Percentiles rank a stretch among this genome's conserved stretches.
These are phyloP conservation scores for Pyrgus malvae DNA, from an alignment of 2,888 invertebrate genomes.

Conservation along the genomic window DNA sequence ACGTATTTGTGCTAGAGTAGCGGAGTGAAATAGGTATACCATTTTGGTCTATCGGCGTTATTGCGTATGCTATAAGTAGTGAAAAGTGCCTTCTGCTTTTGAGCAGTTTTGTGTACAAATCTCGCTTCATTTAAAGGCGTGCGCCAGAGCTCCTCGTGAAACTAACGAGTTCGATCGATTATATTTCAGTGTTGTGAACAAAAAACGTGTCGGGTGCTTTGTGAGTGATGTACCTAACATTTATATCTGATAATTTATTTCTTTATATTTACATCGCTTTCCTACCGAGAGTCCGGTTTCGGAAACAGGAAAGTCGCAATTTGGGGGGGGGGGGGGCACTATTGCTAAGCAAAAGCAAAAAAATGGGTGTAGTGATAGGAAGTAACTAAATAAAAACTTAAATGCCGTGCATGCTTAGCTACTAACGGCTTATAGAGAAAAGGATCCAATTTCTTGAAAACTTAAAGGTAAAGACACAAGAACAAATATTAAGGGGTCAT, in stretches of 20 bases:
- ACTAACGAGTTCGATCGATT: slow-evolving; percentile 37
- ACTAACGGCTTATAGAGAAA: too few species aligned
- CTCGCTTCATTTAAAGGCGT: slow-evolving; percentile 65
- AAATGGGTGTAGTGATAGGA: slow-evolving; percentile 35
- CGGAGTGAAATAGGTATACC: slow-evolving; percentile 54
- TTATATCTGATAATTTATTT: slow-evolving; percentile 78
- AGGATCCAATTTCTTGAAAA: too few species aligned
- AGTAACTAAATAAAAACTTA: background rate
- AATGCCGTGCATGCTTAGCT: slow-evolving; percentile 4
- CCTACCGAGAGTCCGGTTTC: slow-evolving; percentile 76
- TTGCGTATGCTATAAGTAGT: slow-evolving; percentile 65
- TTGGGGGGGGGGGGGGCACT: slow-evolving; percentile 60
- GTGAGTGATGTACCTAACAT: slow-evolving; percentile 79
- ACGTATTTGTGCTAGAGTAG: slow-evolving; percentile 41
- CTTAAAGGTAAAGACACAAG: too few species aligned
- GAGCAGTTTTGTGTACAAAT: slow-evolving; percentile 74
- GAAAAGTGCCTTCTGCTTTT: slow-evolving; percentile 72
- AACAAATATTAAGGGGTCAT: too few species aligned
- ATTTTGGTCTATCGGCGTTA: slow-evolving; percentile 56
- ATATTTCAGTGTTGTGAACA: slow-evolving; percentile 55
- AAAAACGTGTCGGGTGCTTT: slow-evolving; percentile 72
- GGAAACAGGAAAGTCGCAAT: slow-evolving; percentile 78
- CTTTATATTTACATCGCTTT: slow-evolving; percentile 60
- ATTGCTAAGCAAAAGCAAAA: slow-evolving; percentile 56
- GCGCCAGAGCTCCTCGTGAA: slow-evolving; percentile 63